A percentile compares a stretch with the other conserved stretches of the same genome.
Conservation (phyloP, 2,888 invertebrate species). For the Phanerotoma sp. region DNA sequence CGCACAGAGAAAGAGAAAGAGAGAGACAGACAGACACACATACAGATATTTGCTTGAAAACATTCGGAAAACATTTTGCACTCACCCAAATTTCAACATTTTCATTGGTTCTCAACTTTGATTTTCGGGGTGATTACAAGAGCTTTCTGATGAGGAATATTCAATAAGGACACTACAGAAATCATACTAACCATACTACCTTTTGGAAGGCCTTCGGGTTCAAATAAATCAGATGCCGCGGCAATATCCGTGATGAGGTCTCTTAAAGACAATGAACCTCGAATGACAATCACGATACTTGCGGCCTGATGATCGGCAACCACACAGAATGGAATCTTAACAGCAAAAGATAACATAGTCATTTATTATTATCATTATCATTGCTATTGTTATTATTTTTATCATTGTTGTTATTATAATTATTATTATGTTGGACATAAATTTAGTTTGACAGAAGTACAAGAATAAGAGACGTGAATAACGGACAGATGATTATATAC, state of each 20-base stretch:
- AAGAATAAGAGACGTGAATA: constrained; percentile 31
- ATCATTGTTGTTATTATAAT: no score
- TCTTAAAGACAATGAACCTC: constrained; percentile 82
- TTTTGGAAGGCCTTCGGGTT: constrained; percentile 67
- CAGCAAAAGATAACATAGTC: constrained; percentile 37
- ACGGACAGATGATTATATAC: constrained; percentile 53
- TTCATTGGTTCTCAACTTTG: no score
- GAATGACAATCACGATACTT: constrained; percentile 78
- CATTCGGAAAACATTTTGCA: no score
- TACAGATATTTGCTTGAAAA: no score
- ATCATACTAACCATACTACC: constrained; percentile 64
- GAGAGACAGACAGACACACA: no score
- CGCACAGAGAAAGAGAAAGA: no score
- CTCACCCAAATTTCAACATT: no score
- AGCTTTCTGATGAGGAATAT: no score
- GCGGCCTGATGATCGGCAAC: constrained; percentile 78
- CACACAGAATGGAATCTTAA: constrained; percentile 88
- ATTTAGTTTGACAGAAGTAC: background rate
- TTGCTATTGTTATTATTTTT: no score
- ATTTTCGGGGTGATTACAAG: no score
- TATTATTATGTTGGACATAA: background rate
- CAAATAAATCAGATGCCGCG: constrained; percentile 73
- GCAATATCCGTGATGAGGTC: constrained; percentile 85
- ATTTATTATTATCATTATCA: no score
- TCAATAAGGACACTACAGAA: background rate